Evolutionary conservation across 2,888 invertebrate species (phyloP), one percentile per base, ranked within the genome.

Genomic region (Aphrophora alni): DNA sequence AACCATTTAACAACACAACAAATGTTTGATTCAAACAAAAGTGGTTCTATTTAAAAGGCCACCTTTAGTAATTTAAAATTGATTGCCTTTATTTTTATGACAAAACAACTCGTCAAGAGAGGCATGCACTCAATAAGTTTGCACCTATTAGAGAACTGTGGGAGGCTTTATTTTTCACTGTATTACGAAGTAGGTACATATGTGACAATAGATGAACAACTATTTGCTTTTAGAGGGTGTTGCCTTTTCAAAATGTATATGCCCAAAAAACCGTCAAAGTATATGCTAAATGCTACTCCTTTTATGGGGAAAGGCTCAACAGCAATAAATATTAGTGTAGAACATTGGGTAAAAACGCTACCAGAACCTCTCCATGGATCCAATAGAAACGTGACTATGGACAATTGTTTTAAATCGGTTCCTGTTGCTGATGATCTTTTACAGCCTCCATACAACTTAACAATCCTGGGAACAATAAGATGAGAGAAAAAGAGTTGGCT

Each of bases 161-260:
- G 76, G 26, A 76, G 25, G 24, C 17, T 59, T 76, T n/a, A 76
- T 59, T 17, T 12, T 17, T 17, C 14, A 33, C 17, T 76, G 4
- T 21, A 76, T 24, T 75, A 75, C 26, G 26, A 33, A 33, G 33
- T 33, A 33, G 33, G 33, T 33, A 38, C 21, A 8, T 33, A 3
- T 27, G 5, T 74, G 26, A 21, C 33, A 51, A 51, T 44, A 33
- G 33, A 76, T 59, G 76, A 76, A 14, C 76, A 76, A 25, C 38
- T 76, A 59, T 17, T 51, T 26, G 68, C 76, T n/a, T 76, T 76
- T 38, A 76, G 24, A 51, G 76, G 27, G n/a, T 38, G 76, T 26
- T 74, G 38, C 24, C 10, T 27, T 21, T 74, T 74, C 14, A 74
- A 38, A 74, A 74, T 38, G 74, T 59, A 59, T 59, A 75, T 59